A percentile compares a stretch with the other conserved stretches of the same genome.
These are phyloP conservation scores for Rhodeus uyekii DNA, from an alignment of 2,797 vertebrate genomes.

Conservation along the genomic window DNA sequence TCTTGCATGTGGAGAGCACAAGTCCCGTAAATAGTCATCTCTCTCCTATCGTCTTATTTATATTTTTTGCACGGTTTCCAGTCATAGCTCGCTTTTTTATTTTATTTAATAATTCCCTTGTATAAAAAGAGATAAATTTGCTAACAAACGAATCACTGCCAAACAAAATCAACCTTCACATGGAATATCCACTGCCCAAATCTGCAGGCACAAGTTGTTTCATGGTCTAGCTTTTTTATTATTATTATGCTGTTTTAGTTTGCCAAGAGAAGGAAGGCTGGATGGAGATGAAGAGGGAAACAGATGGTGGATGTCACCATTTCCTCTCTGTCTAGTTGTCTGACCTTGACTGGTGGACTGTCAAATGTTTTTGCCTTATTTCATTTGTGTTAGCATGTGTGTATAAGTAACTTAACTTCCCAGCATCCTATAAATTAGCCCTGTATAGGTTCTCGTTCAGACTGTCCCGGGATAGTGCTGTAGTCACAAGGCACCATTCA, in stretches of 20 bases:
- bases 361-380: slow-evolving; percentile 29
- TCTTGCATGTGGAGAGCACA: slow-evolving; percentile 45
- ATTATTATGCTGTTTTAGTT: slow-evolving; percentile 4
- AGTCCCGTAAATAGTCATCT: slow-evolving; percentile 14
- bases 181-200: slow-evolving; percentile 40
- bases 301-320: slow-evolving; percentile 28
- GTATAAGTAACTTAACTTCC: background rate
- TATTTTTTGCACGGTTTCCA: slow-evolving; percentile 11
- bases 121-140: slow-evolving; percentile 21
- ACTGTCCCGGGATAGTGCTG: background rate
- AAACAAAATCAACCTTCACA: slow-evolving; percentile 30
- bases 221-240: background rate
- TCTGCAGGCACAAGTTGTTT: slow-evolving; percentile 7
- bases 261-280: slow-evolving; percentile 25
- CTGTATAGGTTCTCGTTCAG: background rate
- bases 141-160: slow-evolving; percentile 53
- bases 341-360: slow-evolving; percentile 27
- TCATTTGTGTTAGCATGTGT: slow-evolving; percentile 5
- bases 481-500: background rate
- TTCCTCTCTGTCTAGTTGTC: slow-evolving; percentile 19
- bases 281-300: slow-evolving; percentile 33
- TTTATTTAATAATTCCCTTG: background rate
- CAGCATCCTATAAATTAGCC: slow-evolving; percentile 14
- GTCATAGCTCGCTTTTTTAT: background rate
- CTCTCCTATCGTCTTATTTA: background rate